Evolutionary conservation across 1,140 invertebrate genomes (phyloP), one percentile per base, ranked within the genome.

Genomic region (Papilio helenus): DNA sequence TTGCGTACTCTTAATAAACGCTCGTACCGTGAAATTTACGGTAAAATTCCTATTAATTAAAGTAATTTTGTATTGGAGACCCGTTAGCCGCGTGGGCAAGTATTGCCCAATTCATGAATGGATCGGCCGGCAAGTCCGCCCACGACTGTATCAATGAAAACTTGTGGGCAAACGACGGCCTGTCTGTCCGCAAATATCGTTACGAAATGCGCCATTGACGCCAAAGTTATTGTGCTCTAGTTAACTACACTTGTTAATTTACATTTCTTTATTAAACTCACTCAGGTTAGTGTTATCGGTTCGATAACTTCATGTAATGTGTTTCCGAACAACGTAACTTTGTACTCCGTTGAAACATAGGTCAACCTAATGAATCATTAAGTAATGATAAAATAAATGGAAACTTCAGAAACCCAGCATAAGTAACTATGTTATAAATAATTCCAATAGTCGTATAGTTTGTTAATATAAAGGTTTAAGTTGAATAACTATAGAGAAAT

Each of bases 61-160:
- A 82, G 79, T 90, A 90, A 92, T 91, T 90, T 91, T 91, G 86
- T 88, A 84, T 84, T 83, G 83, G 77, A 81, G 84, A 34, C 82
- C 91, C 90, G 92, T 93, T 93, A 92, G 49, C 12, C 82, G 92
- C 88, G 91, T 92, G 88, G 91, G 92, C 77, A 20, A 72, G 9
- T 78, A 61, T 93, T 93, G 87, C 90, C 91, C 90, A 93, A 93
- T 90, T 85, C 87, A 91, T 93, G 92, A 93, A 93, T 93, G 92
- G 90, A 91, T 83, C 85, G 85, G 87, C 83, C 72, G 80, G 87
- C 89, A 80, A 77, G 89, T 92, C 81, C 91, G 86, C 92, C 90
- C 81, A 92, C 92, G 82, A 14, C 9, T 9, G 81, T 87, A 89
- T 91, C 88, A 93, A 90, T 92, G 89, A 88, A 88, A 89, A 89